Evolutionary conservation across 2,113 vertebrate species (phyloP), one percentile per base, ranked within the genome.

Genomic region (Engraulis encrasicolus): DNA sequence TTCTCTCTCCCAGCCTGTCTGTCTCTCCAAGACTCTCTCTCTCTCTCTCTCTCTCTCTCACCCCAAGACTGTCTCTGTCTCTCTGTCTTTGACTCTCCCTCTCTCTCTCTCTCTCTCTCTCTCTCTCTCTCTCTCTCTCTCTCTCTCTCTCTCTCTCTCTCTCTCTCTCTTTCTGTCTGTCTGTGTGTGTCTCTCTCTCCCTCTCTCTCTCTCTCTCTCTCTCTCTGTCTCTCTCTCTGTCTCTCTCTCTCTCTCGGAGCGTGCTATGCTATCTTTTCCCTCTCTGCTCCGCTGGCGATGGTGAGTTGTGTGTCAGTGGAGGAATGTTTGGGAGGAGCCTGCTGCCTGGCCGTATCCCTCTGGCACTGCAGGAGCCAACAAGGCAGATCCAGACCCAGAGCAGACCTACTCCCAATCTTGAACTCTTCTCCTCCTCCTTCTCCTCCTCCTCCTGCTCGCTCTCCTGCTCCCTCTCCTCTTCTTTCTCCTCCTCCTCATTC

Each of bases 281-380:
- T 54, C 54, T 38, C 38, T n/a, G 18, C n/a, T 71, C 79, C 17
- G 27, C 34, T 66, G 78, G 49, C 6, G 27, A 80, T 81, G 71
- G 78, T 71, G 86, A 81, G 81, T 84, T 49, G 82, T 79, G 79
- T 81, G 86, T n/a, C n/a, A 88, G 81, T 86, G 87, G 85, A 89
- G 89, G 89, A 89, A 90, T 93, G 90, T 84, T 80, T 79, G 37
- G 83, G 78, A 87, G 89, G 88, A 89, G 89, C 78, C 3, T 82
- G 78, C 80, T 81, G 89, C 78, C 3, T 82, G 78, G 81, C 81
- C 40, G 1, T 85, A 82, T 71, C 66, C 83, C 40, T 84, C 37
- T 82, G 86, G 85, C 87, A 87, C 61, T 88, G 79, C 87, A 87
- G 85, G 83, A 81, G 80, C 50, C 85, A 84, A 84, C 85, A 86